Conservation (phyloP, 2,888 invertebrate species). For the Branchinecta sandiegonensis region DNA sequence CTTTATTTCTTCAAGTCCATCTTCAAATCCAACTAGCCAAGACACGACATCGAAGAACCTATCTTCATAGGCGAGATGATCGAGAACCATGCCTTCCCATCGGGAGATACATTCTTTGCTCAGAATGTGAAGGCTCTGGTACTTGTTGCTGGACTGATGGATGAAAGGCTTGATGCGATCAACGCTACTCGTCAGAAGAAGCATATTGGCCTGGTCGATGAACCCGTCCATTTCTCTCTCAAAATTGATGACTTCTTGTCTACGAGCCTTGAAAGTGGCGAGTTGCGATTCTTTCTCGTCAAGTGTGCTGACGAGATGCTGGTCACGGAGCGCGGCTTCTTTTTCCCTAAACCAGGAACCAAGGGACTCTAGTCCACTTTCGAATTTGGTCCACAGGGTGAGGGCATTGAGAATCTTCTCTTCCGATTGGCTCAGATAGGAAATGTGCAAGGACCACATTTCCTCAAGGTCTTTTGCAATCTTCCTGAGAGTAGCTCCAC, state of each 20-base stretch:
- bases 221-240: conserved; percentile 76
- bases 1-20: conserved; percentile 43
- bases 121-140: conserved; percentile 59
- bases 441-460: conserved; percentile 47
- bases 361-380: conserved; percentile 58
- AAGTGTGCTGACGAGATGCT: conserved; percentile 61
- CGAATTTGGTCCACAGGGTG: conserved; percentile 74
- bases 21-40: conserved; percentile 64
- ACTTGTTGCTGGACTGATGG: conserved; percentile 69
- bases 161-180: conserved; percentile 72
- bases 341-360: conserved; percentile 72
- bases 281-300: conserved; percentile 64
- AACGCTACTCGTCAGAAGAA: conserved; percentile 67
- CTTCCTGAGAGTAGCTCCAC: conserved; percentile 53
- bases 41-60: conserved; percentile 55
- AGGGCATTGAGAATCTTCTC: conserved; percentile 57
- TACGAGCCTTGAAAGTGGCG: conserved; percentile 52
- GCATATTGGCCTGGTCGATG: conserved; percentile 70
- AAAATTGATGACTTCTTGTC: conserved; percentile 58
- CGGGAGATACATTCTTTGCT: conserved; percentile 74
- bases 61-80: conserved; percentile 62
- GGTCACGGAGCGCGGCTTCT: conserved; percentile 71
- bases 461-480: conserved; percentile 55
- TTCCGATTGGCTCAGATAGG: conserved; percentile 42
- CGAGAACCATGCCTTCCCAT: conserved; percentile 65